Conservation (phyloP, 1,140 invertebrate species). For the Diabrotica undecimpunctata region DNA sequence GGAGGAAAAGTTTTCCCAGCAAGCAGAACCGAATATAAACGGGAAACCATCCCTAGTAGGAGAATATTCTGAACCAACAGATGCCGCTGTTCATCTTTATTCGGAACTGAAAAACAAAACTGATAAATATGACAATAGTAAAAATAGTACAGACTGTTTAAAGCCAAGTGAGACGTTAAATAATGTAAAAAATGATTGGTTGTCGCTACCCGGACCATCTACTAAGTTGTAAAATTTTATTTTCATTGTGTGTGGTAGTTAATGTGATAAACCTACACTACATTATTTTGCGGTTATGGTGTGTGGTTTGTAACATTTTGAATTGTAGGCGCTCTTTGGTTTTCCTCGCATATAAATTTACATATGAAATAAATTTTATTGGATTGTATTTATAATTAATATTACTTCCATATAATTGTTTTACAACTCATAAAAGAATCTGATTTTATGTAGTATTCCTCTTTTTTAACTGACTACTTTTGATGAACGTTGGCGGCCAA, state of each 20-base stretch:
- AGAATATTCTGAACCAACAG: constrained; percentile 70
- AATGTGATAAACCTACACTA: too few relatives aligned
- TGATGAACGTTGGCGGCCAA: too few relatives aligned
- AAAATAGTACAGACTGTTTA: constrained; percentile 42
- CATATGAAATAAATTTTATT: too few relatives aligned
- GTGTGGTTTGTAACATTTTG: too few relatives aligned
- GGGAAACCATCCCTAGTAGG: constrained; percentile 56
- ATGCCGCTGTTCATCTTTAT: constrained; percentile 66
- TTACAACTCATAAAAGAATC: too few relatives aligned
- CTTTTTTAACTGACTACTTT: too few relatives aligned
- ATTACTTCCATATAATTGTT: too few relatives aligned
- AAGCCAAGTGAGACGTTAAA: constrained; percentile 50
- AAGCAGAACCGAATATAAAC: constrained; percentile 45
- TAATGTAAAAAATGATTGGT: not conserved
- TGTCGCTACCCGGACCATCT: constrained; percentile 48
- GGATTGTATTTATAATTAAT: too few relatives aligned
- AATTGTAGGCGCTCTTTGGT: too few relatives aligned
- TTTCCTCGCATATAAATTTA: too few relatives aligned
- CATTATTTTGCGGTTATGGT: too few relatives aligned
- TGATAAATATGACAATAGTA: constrained; percentile 34
- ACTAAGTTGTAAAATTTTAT: constrained; percentile 23
- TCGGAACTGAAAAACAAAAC: constrained; percentile 59
- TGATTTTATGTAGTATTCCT: too few relatives aligned
- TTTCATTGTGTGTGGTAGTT: not conserved
- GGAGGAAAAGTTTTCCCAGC: constrained; percentile 50